Evolutionary conservation across 2,797 vertebrate species (phyloP).

Genomic region (Lagodon rhomboides): DNA sequence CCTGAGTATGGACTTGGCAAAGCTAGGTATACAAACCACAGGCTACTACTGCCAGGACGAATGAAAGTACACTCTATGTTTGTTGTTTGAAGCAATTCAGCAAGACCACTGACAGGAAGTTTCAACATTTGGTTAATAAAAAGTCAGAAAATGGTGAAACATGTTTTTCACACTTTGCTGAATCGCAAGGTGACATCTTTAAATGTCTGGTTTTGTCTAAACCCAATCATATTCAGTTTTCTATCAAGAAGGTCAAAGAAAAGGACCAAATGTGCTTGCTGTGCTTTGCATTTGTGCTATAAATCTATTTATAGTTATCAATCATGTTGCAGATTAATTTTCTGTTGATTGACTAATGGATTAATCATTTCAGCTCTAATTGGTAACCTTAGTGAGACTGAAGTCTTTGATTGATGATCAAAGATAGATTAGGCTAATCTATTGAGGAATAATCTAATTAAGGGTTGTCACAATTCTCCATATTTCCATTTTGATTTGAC

Average conservation of each 20-base stretch:
- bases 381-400: background rate
- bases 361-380: background rate
- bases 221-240: background rate
- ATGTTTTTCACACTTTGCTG: too few species aligned
- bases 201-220: background rate
- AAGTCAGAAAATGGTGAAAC: too few species aligned
- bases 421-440: background rate
- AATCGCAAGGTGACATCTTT: background rate
- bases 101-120: background rate
- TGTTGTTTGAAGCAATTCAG: background rate
- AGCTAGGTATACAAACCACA: background rate
- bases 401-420: background rate
- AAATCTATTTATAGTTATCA: too few species aligned
- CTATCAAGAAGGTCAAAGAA: background rate
- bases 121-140: too few species aligned
- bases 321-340: too few species aligned
- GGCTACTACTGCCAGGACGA: conserved; percentile 13
- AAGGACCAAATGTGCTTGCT: too few species aligned
- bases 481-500: too few species aligned
- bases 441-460: background rate
- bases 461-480: too few species aligned
- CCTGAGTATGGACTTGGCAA: conserved; percentile 21
- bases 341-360: background rate
- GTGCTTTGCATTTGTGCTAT: too few species aligned
- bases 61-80: conserved; percentile 7